Percentiles rank a stretch among this genome's conserved stretches.
Evolutionary conservation across 2,888 invertebrate genomes (phyloP).

Genomic region (Hypomecis punctinalis): DNA sequence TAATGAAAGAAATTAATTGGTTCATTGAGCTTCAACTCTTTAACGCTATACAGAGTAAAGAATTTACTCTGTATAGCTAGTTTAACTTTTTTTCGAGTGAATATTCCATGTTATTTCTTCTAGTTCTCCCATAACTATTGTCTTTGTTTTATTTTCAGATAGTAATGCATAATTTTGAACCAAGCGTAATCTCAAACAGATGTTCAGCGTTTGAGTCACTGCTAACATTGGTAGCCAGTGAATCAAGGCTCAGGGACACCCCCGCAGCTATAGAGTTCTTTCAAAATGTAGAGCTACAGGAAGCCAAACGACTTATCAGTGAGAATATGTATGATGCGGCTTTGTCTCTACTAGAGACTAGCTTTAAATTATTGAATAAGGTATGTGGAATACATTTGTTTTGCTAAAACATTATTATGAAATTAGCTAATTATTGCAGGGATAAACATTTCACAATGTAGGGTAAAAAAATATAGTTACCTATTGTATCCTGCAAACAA

Average conservation of each 20-base stretch:
- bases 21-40: too few relatives aligned
- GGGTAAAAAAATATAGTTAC: too few relatives aligned
- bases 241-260: constrained; percentile 85
- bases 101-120: background rate
- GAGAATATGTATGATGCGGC: constrained; percentile 87
- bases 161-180: constrained; percentile 89
- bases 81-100: too few relatives aligned
- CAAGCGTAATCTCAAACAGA: constrained; percentile 86
- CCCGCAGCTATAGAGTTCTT: constrained; percentile 86
- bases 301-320: constrained; percentile 85
- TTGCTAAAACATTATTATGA: too few relatives aligned
- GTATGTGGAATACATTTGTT: constrained; percentile 45
- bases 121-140: background rate
- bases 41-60: too few relatives aligned
- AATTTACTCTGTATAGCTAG: background rate
- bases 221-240: constrained; percentile 82
- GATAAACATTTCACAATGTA: too few relatives aligned
- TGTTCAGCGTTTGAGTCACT: constrained; percentile 87
- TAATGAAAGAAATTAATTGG: too few relatives aligned
- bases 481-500: too few relatives aligned
- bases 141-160: constrained; percentile 67
- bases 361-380: constrained; percentile 86
- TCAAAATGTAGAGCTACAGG: constrained; percentile 86
- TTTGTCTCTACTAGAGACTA: constrained; percentile 87
- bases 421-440: too few relatives aligned